These are phyloP conservation scores for Homarus gammarus DNA, from an alignment of 2,888 invertebrate genomes.

Conservation along the genomic window DNA sequence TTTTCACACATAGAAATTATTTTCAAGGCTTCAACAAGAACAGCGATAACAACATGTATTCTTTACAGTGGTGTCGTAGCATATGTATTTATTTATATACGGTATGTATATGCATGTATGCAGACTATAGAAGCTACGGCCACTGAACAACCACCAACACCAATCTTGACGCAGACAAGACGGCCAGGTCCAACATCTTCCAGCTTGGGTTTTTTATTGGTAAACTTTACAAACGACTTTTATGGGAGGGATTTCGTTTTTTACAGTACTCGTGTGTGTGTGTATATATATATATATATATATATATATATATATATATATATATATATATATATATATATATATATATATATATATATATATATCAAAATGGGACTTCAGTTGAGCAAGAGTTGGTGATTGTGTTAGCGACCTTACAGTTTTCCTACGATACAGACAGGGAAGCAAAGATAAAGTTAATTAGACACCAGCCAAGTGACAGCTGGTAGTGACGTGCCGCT, in stretches of 20 bases:
- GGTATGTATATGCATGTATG: neutral
- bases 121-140: neutral
- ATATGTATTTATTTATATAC: conserved; percentile 29
- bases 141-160: neutral
- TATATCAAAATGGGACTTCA: too few relatives aligned
- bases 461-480: neutral
- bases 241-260: too few relatives aligned
- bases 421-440: neutral
- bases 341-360: too few relatives aligned
- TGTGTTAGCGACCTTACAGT: neutral
- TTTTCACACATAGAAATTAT: conserved; percentile 21
- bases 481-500: neutral
- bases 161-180: too few relatives aligned
- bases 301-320: too few relatives aligned
- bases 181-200: too few relatives aligned
- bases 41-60: conserved; percentile 47
- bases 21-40: conserved; percentile 27
- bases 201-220: too few relatives aligned
- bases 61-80: conserved; percentile 2
- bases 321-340: too few relatives aligned
- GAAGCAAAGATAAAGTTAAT: neutral
- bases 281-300: too few relatives aligned
- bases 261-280: too few relatives aligned
- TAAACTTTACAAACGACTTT: too few relatives aligned
- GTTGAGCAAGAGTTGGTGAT: neutral